Base-by-base conservation (phyloP, 2,113 vertebrate genomes). In the Leuciscus idus region DNA sequence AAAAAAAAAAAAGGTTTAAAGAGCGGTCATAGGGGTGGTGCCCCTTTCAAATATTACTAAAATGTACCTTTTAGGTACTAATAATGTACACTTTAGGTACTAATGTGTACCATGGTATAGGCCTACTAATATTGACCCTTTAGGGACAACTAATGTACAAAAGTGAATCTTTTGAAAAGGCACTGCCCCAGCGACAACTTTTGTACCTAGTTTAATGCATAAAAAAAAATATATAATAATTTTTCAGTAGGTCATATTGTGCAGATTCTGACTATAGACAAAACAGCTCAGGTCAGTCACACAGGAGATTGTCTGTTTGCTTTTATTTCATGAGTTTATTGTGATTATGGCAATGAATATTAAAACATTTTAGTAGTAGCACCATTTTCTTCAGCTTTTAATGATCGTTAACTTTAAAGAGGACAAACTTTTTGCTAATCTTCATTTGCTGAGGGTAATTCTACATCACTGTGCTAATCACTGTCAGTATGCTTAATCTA, bases 311-410 rank as follows among this genome's bases (percentile, higher is more conserved):
- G 12, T 39, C 3, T 64, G 6, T 66, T 66, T 66, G 15, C 15
- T 19, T 81, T 81, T 48, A 50, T 19, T 81, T 30, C 15, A 66
- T 70, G 1, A 70, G 6, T 82, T 70, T 70, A 70, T 70, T 52
- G 10, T 36, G n/a, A 82, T 66, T 52, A 23, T 12, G 17, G 26
- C 17, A 82, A 70, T 82, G 28, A 12, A 70, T 68, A 26, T 50
- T 21, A 50, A 52, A 33, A 30, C 26, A 21, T 36, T 68, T 66
- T 50, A 30, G 15, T 68, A 68, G 17, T 82, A 82, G 80, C 80
- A 82, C 81, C 62, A 2, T 68, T 50, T 48, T 21, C 3, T 50
- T 33, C 1, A 82, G n/a, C 26, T 48, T 82, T 68, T 21, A 39
- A 39, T 23, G 2, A 57, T 36, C 12, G 6, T n/a, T 43, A 62